Percentiles rank a stretch among this genome's conserved stretches.
Conservation (phyloP, 2,888 invertebrate genomes). For the Pycnomerus fuliginosus region DNA sequence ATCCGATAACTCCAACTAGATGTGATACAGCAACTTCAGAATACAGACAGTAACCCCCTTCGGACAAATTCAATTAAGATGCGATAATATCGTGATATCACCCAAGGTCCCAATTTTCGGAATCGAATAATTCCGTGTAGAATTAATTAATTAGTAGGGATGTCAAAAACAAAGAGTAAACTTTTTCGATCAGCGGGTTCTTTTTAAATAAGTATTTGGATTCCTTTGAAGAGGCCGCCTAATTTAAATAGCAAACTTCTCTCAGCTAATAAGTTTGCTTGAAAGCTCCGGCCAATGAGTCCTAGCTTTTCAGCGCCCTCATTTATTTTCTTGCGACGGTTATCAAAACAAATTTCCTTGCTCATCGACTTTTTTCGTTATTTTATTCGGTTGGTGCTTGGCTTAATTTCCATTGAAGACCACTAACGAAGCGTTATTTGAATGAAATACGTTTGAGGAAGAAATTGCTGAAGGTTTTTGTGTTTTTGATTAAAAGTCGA, state of each 20-base stretch:
- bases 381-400: too few species aligned
- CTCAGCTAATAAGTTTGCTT: conserved; percentile 28
- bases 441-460: too few species aligned
- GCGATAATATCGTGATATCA: too few species aligned
- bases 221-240: conserved; percentile 24
- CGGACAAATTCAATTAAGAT: conserved; percentile 16
- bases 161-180: conserved; percentile 18
- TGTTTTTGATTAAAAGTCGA: conserved; percentile 17
- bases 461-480: too few species aligned
- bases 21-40: conserved; percentile 15
- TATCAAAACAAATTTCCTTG: conserved; percentile 20
- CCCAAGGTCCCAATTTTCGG: too few species aligned
- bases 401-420: too few species aligned
- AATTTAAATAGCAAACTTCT: conserved; percentile 31
- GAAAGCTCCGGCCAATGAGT: conserved; percentile 25
- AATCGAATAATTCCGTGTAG: too few species aligned
- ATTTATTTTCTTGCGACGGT: conserved; percentile 25
- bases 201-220: conserved; percentile 24
- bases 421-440: too few species aligned
- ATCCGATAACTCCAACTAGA: conserved; percentile 17
- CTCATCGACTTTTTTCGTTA: too few species aligned
- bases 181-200: conserved; percentile 18
- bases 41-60: conserved; percentile 6
- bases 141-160: too few species aligned
- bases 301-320: conserved; percentile 23